Evolutionary conservation across 2,797 vertebrate species (phyloP).

Genomic region (Melanotaenia trifasciata): DNA sequence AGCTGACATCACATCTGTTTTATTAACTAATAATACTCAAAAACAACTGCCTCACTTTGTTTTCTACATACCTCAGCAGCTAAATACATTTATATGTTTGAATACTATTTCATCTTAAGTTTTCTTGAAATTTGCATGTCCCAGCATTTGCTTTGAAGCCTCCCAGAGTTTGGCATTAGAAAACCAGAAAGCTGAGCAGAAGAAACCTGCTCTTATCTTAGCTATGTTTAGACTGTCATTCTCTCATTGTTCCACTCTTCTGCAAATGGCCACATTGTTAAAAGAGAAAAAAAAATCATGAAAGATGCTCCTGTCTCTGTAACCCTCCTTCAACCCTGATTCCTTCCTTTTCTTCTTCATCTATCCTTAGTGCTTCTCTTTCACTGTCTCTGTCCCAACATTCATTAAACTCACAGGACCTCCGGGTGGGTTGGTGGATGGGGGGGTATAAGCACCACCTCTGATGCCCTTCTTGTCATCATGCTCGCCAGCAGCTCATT

Average conservation of each 20-base stretch:
- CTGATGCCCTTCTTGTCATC: slow-evolving; percentile 70
- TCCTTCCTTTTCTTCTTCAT: slow-evolving; percentile 28
- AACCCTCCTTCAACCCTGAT: slow-evolving; percentile 48
- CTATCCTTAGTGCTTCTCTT: slow-evolving; percentile 28
- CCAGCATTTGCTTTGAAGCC: slow-evolving; percentile 55
- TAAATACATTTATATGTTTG: slow-evolving; percentile 59
- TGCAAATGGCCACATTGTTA: slow-evolving; percentile 59
- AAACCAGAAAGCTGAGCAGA: slow-evolving; percentile 53
- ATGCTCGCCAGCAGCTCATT: slow-evolving; percentile 60
- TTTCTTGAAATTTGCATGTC: slow-evolving; percentile 49
- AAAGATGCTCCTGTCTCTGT: slow-evolving; percentile 42
- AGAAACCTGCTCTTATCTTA: slow-evolving; percentile 41
- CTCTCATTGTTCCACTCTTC: slow-evolving; percentile 18
- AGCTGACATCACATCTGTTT: slow-evolving; percentile 16
- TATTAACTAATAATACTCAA: slow-evolving; percentile 52
- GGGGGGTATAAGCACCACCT: slow-evolving; percentile 42
- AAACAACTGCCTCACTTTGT: slow-evolving; percentile 43
- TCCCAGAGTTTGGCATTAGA: slow-evolving; percentile 42
- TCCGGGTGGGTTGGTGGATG: slow-evolving; percentile 37
- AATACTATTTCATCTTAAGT: slow-evolving; percentile 53
- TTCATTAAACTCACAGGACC: slow-evolving; percentile 73
- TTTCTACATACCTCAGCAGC: slow-evolving; percentile 64
- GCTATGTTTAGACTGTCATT: slow-evolving; percentile 32
- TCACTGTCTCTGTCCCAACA: slow-evolving; percentile 43
- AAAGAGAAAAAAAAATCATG: slow-evolving; percentile 27